Conservation (phyloP, 1,140 invertebrate species). For the Holcopasites calliopsidis region DNA sequence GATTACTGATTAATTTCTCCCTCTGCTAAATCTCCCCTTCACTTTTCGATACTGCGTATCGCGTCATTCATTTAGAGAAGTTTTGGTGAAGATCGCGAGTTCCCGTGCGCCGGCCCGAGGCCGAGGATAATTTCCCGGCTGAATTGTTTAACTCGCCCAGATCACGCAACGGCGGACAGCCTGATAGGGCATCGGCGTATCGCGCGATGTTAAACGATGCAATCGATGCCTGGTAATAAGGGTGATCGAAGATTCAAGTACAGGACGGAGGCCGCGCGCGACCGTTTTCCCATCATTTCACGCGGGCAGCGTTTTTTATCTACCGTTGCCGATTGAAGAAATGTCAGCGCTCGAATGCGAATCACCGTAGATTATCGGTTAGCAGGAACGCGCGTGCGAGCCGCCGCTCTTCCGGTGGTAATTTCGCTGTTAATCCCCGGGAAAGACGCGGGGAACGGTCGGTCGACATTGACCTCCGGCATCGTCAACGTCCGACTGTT, state of each 20-base stretch:
- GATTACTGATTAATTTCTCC: no score
- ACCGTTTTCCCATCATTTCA: constrained; percentile 38
- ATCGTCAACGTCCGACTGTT: no score
- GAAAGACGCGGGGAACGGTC: background rate
- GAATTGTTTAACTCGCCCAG: constrained; percentile 17
- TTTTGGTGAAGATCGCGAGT: no score
- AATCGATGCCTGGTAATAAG: constrained; percentile 37
- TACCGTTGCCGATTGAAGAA: constrained; percentile 37
- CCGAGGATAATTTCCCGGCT: background rate
- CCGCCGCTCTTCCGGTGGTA: background rate
- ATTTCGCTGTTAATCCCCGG: background rate
- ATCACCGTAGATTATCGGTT: constrained; percentile 30
- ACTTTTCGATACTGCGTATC: no score
- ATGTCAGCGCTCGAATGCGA: constrained; percentile 29
- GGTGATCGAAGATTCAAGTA: constrained; percentile 43
- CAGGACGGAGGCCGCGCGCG: constrained; percentile 3
- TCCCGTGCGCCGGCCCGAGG: background rate
- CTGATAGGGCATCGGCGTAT: constrained; percentile 12
- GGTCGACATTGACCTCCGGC: no score
- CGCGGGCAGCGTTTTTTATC: constrained; percentile 29
- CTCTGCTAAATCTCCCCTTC: no score
- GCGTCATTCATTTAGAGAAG: no score
- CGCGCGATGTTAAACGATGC: constrained; percentile 19
- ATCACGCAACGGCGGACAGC: constrained; percentile 15
- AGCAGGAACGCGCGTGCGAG: background rate